Base-by-base conservation (phyloP, 2,797 vertebrate genomes). In the Hydrocynus forskahlii region DNA sequence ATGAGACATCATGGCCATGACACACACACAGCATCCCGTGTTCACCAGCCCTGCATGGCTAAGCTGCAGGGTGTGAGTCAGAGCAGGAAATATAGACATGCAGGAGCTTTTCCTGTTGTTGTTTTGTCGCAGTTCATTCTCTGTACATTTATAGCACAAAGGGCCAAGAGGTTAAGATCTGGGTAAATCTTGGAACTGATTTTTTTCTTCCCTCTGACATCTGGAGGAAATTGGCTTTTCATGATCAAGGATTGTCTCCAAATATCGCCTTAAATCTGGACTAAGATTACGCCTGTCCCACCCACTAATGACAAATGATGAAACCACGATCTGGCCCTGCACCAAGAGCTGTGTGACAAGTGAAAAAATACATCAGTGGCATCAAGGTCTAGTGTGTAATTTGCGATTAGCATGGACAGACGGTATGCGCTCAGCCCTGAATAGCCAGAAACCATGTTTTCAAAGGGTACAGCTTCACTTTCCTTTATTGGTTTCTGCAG, bases 261-360 rank as follows among this genome's bases (percentile, higher is more conserved):
- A 77, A 83, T 78, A 84, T 75, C 72, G 69, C 66, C 50, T 79
- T 80, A 78, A 78, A 81, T 81, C 79, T 83, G 74, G 66, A 43
- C 77, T 38, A 63, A 85, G 81, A 84, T 85, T 86, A 72, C 14
- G 55, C 72, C 72, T n/a, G 52, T 84, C 83, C 84, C 66, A 72
- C 81, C 81, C 17, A 40, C 75, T 89, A 81, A 91, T 91, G 87
- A 87, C 52, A 88, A 86, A 88, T 84, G 29, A 88, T 83, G 79
- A 86, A 89, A 67, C 25, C 77, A 38, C 12, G 59, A 81, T 43
- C 52, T 89, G 84, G 86, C 87, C 59, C 75, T 66, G 81, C 77
- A 85, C 84, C 78, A 87, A 79, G 83, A 59, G 66, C 73, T 50
- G 54, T 57, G 45, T 71, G 48, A 50, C 38, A 50, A 35, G 54